Evolutionary conservation across 2,113 vertebrate genomes (phyloP).

Genomic region (Neolamprologus modestus): DNA sequence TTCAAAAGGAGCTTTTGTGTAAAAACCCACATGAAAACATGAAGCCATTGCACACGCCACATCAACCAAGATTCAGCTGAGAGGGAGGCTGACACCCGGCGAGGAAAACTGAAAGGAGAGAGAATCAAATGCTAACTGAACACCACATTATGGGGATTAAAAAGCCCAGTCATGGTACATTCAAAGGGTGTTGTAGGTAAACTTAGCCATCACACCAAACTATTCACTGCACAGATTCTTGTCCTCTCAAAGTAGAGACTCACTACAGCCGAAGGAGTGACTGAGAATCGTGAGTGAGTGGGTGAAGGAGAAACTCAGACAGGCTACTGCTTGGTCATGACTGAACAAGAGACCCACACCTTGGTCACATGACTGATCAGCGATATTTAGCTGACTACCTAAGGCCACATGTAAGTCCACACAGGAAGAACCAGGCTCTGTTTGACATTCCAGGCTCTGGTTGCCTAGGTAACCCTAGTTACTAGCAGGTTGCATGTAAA

Average conservation of each 20-base stretch:
- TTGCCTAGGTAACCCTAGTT: background rate
- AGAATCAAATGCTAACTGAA: background rate
- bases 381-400: background rate
- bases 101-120: background rate
- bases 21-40: background rate
- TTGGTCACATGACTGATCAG: background rate
- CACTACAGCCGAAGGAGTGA: background rate
- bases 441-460: background rate
- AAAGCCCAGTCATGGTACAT: background rate
- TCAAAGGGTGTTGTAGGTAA: background rate
- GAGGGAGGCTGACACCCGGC: background rate
- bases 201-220: background rate
- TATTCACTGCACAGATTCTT: background rate
- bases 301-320: background rate
- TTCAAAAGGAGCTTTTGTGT: background rate
- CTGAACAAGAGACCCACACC: background rate
- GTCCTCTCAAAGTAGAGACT: background rate
- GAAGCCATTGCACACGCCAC: background rate
- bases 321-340: background rate
- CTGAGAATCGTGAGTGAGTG: background rate
- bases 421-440: background rate
- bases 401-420: background rate
- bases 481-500: background rate
- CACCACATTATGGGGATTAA: background rate
- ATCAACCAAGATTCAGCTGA: background rate